Evolutionary conservation across 2,113 vertebrate genomes (phyloP), one percentile per base, ranked within the genome.

Genomic region (Daboia siamensis): DNA sequence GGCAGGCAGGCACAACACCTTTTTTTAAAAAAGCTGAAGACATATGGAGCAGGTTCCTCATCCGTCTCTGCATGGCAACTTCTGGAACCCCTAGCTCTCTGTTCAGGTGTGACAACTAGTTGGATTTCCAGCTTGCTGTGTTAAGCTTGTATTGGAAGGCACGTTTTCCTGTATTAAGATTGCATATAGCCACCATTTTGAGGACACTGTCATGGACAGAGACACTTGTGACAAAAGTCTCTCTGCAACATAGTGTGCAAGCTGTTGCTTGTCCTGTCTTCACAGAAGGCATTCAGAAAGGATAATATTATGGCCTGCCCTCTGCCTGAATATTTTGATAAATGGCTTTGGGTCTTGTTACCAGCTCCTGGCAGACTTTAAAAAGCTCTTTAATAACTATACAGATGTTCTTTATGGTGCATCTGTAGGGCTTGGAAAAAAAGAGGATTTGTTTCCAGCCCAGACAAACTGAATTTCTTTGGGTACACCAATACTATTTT

Each of bases 401-500:
- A 0, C 86, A 54, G 61, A n/a, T 29, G 21, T 57, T 87, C 89
- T 94, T 57, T 84, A 54, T 1, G 0, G 88, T 91, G 88, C 20
- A 12, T 59, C 74, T 89, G 80, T 46, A 80, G 90, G 29, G 85
- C 90, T 48, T n/a, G 89, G 69, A 86, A 93, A 93, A 93, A 91
- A 44, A 0, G 52, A 95, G 93, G 55, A 89, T 90, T 92, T 54
- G 26, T 33, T 44, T 51, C 33, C 3, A 13, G 57, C 85, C 92
- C 90, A 94, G 61, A 0, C 94, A 94, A 94, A 33, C 91, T 20
- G 90, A 92, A 9, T 94, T 94, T 96, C 91, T 94, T 93, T 91
- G 91, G 91, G 93, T 94, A 93, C 93, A 54, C 85, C 26, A 93
- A 93, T 56, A 93, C 51, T 59, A 92, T 89, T 94, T 94, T 59